Evolutionary conservation across 2,888 invertebrate species (phyloP), one percentile per base, ranked within the genome.

Genomic region (Tipula confusa): DNA sequence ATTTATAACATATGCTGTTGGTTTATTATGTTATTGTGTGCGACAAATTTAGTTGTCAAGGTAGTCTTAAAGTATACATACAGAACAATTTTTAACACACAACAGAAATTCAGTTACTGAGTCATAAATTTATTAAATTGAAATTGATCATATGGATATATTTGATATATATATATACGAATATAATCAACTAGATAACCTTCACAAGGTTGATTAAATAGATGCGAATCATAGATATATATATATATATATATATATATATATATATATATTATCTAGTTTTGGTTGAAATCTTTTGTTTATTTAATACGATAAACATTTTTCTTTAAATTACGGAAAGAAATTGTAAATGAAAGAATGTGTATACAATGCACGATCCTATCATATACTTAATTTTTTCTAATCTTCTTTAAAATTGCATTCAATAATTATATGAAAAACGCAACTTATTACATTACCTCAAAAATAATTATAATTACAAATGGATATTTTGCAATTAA

Each of bases 1-100:
- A 64, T 9, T 18, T 18, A 48, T 18, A 64, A 64, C 24, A 9
- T 24, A 64, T 64, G 64, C 0, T 18, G 64, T 18, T 48, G 38
- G 48, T 18, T 48, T 64, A 11, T 64, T 64, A 9, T 24, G 24
- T 64, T 24, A 64, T 64, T 64, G 64, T 64, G 64, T 64, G 64
- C 64, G 64, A 24, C 64, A 64, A 64, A 64, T 64, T 64, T 64
- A 64, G 64, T 64, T 64, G 64, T 64, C 64, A 64, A 64, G 64
- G 64, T 64, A 64, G 64, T 64, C 64, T 64, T 64, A 24, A 64
- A 64, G 64, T 64, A 24, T 64, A 64, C 24, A 64, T 64, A 64
- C 64, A 24, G 3, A 24, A 64, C 6, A n/a, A 43, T 6, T 3
- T n/a, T 43, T 43, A 43, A 15, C 43, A 43, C 15, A 43, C 15